Conservation (phyloP, 2,797 vertebrate species). For the Spea hammondii region DNA sequence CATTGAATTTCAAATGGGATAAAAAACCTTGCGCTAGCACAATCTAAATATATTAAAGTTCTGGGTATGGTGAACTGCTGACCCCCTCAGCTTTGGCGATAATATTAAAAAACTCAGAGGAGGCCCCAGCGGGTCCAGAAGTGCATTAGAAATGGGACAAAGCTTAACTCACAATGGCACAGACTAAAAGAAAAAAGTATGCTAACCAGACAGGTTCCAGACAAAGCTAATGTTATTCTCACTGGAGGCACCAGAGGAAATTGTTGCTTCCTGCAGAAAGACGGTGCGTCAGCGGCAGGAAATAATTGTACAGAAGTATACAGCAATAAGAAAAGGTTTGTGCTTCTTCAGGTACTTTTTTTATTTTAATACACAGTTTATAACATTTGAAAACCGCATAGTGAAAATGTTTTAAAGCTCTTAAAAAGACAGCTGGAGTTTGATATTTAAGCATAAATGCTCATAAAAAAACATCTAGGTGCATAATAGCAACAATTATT, state of each 20-base stretch:
- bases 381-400: too few relatives aligned
- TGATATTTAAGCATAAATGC: too few relatives aligned
- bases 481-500: too few relatives aligned
- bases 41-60: conserved; percentile 60
- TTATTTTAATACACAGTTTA: too few relatives aligned
- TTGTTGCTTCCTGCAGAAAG: conserved; percentile 46
- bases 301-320: conserved; percentile 34
- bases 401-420: too few relatives aligned
- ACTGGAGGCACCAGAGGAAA: conserved; percentile 51
- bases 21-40: conserved; percentile 48
- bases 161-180: conserved; percentile 55
- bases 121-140: conserved; percentile 51
- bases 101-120: conserved; percentile 58
- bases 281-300: conserved; percentile 21
- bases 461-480: too few relatives aligned
- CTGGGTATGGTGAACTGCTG: conserved; percentile 66
- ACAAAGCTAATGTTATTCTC: conserved; percentile 55
- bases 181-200: conserved; percentile 22
- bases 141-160: conserved; percentile 54
- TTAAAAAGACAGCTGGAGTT: too few relatives aligned
- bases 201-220: conserved; percentile 52
- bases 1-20: conserved; percentile 54
- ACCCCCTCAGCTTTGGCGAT: conserved; percentile 55
- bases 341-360: too few relatives aligned
- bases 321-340: not conserved